A percentile compares a stretch with the other conserved stretches of the same genome.
Evolutionary conservation across 2,888 invertebrate species (phyloP).

Genomic region (Aspidiotus destructor): DNA sequence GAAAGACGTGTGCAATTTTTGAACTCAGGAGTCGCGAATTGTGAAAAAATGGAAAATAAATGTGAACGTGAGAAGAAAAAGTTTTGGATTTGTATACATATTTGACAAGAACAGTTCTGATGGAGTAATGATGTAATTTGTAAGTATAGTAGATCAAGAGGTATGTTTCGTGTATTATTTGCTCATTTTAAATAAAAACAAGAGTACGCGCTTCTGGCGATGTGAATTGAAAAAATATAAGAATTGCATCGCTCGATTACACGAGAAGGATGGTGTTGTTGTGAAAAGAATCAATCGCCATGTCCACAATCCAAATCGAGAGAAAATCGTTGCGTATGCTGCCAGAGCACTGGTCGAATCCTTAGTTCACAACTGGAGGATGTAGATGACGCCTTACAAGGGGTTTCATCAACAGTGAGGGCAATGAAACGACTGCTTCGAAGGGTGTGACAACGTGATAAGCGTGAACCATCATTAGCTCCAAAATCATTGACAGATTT

Average conservation of each 20-base stretch:
- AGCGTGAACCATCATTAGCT: too few species aligned
- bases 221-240: too few species aligned
- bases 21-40: background rate
- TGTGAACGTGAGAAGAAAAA: background rate
- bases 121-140: background rate
- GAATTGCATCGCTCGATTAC: too few species aligned
- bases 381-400: too few species aligned
- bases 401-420: too few species aligned
- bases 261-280: background rate
- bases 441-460: too few species aligned
- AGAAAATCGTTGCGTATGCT: slow-evolving; percentile 1
- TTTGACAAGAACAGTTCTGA: background rate
- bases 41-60: background rate
- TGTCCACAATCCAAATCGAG: slow-evolving; percentile 1
- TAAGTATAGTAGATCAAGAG: background rate
- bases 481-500: too few species aligned
- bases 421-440: too few species aligned
- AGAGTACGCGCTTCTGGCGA: slow-evolving; percentile 2
- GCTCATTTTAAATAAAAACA: background rate
- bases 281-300: slow-evolving; percentile 1
- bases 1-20: background rate
- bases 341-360: too few species aligned
- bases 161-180: background rate
- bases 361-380: too few species aligned
- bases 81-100: background rate